Base-by-base conservation (phyloP, 2,113 vertebrate species). In the human (Homo sapiens) region DNA sequence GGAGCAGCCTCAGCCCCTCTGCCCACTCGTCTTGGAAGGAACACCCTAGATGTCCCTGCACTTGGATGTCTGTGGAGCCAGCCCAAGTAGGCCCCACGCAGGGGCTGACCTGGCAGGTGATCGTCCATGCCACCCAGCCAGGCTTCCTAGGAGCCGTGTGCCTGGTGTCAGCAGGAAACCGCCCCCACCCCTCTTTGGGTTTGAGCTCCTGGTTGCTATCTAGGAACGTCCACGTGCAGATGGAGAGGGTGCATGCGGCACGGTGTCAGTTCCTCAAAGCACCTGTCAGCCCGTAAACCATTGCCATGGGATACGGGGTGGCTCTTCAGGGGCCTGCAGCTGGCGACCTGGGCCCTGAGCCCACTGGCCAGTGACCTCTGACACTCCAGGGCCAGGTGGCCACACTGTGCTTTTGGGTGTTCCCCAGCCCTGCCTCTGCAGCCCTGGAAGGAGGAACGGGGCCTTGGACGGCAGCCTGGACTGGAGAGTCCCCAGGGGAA, bases 1-100 rank as follows among this genome's bases (percentile, higher is more conserved):
- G 1, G 11, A 68, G 12, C 3, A 10, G n/a, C 5, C 3, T 9
- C 0, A 12, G 18, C 50, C 48, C 1, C 5, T 9, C 12, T 9
- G 5, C 17, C 12, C 10, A 3, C 23, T 73, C 27, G 30, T n/a
- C 50, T 25, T 32, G 50, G 83, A 6, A 17, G 27, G 3, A 40
- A 8, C 32, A 10, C 5, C 20, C 43, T 4, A 5, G 75, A 59
- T 22, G 13, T 55, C 12, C 50, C 45, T 16, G 13, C 2, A 5
- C 27, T 86, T 43, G 59, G 8, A 38, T 5, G 22, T 9, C 22
- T 66, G 59, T 64, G 59, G 20, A n/a, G 72, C 8, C 38, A 45
- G 40, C 68, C 50, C 30, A 14, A 3, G 25, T 57, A 18, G 50
- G 20, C 11, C 22, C 50, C 38, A n/a, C 2, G 23, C 78, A 6